phyloP scores from a whole-genome alignment of 2,797 vertebrate species.

The Balearica regulorum region DNA sequence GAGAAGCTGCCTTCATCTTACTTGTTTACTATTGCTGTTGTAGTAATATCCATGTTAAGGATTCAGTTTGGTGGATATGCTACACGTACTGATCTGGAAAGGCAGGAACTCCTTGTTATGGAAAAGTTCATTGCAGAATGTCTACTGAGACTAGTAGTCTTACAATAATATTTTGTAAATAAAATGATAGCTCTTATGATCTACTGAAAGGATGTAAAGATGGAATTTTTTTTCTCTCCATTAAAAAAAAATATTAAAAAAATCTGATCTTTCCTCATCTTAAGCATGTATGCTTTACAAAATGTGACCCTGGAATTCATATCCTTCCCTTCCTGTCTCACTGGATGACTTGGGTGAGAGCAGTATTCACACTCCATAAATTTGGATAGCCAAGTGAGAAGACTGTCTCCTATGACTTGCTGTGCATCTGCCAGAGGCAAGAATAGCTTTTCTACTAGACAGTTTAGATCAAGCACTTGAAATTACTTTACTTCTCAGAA shows the following conservation, averaged over 20 bases:
- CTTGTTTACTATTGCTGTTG: not conserved
- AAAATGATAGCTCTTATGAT: not conserved
- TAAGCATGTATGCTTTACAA: not conserved
- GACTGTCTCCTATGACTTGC: not conserved
- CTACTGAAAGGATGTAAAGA: not conserved
- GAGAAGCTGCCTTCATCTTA: not conserved
- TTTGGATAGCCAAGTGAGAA: not conserved
- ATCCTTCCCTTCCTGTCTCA: not conserved
- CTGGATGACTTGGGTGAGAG: not conserved
- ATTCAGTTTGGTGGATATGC: not conserved
- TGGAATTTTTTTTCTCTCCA: not conserved
- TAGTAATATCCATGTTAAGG: not conserved
- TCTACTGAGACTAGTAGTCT: not conserved
- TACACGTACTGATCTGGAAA: not conserved
- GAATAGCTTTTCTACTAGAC: not conserved
- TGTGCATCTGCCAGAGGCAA: rapidly evolving
- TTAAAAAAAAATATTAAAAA: not conserved
- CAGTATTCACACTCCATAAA: not conserved
- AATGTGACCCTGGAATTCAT: not conserved
- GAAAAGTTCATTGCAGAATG: not conserved
- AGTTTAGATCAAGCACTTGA: not conserved
- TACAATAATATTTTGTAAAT: not conserved
- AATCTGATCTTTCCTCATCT: not conserved
- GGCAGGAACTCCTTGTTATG: not conserved
- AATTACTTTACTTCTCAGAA: not conserved